Base-by-base conservation (phyloP, 2,113 vertebrate genomes). In the Dinomys branickii region DNA sequence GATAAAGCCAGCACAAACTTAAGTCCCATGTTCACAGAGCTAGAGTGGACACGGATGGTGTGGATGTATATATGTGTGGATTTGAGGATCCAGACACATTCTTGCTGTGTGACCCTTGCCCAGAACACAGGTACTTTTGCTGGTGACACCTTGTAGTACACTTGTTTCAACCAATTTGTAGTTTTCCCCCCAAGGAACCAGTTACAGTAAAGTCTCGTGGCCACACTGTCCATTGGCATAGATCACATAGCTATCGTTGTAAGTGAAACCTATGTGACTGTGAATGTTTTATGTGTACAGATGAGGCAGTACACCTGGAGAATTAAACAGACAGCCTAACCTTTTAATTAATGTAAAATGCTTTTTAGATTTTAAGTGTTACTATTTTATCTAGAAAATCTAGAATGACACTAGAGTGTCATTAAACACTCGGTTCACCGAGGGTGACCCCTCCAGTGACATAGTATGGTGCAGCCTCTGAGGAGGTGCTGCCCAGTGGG, bases 401-500 rank as follows among this genome's bases (percentile, higher is more conserved):
- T 67, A 6, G 33, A 67, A 67, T 67, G 65, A 35, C 7, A 54
- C 95, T 96, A 88, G 85, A 94, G 97, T 95, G 96, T 22, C 94
- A 92, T 75, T 95, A 96, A 98, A 98, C 98, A 98, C 96, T 98
- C 97, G 95, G 97, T 96, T 54, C 73, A 90, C 97, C 85, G 47
- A 28, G 94, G 95, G 12, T 3, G 92, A 71, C 47, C 85, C 67
- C 80, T 93, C 98, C 97, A 14, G 1, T 98, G 99, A 99, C 99
- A 99, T 99, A 99, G 99, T 98, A 99, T 99, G 98, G 99, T 99
- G 97, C 99, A 99, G 98, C 99, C 99, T 99, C 99, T 99, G 98
- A 99, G 99, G 99, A 99, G 99, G 97, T 99, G 99, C 98, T 99
- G 99, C 94, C 99, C 99, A 59, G 7, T 99, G n/a, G 99, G 99